Conservation (phyloP, 2,888 invertebrate species). For the Diadegma fenestrale region DNA sequence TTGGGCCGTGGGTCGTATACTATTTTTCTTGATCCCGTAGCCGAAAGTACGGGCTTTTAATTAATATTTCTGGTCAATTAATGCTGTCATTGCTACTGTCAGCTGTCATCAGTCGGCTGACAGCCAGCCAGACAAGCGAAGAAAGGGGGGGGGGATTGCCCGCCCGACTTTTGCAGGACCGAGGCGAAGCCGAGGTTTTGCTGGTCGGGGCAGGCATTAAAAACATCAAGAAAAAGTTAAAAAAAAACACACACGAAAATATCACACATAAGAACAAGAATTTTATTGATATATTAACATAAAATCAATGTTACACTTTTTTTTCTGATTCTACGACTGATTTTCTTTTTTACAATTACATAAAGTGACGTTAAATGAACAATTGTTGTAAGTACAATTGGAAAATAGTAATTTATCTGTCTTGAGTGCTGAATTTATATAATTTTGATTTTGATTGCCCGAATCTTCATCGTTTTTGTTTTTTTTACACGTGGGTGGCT, state of each 20-base stretch:
- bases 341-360: constrained; percentile 24
- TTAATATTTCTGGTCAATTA: too few species aligned
- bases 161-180: too few species aligned
- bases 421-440: constrained; percentile 6
- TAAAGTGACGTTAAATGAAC: constrained; percentile 11
- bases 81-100: too few species aligned
- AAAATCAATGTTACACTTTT: background rate
- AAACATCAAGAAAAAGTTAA: too few species aligned
- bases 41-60: constrained; percentile 2
- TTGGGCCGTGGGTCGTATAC: constrained; percentile 18
- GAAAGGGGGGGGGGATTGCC: too few species aligned
- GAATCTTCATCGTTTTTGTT: too few species aligned
- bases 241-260: background rate
- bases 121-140: too few species aligned
- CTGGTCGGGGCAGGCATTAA: too few species aligned
- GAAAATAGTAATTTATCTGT: background rate
- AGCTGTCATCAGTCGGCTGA: too few species aligned
- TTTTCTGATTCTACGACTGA: constrained; percentile 16
- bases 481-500: too few species aligned
- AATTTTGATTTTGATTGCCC: constrained; percentile 10
- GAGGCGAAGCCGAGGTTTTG: too few species aligned
- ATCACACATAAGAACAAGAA: background rate
- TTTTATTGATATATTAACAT: background rate
- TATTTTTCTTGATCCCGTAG: constrained; percentile 17
- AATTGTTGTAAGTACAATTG: constrained; percentile 15